phyloP scores from a whole-genome alignment of 2,888 invertebrate genomes.

The Geotrupes spiniger region DNA sequence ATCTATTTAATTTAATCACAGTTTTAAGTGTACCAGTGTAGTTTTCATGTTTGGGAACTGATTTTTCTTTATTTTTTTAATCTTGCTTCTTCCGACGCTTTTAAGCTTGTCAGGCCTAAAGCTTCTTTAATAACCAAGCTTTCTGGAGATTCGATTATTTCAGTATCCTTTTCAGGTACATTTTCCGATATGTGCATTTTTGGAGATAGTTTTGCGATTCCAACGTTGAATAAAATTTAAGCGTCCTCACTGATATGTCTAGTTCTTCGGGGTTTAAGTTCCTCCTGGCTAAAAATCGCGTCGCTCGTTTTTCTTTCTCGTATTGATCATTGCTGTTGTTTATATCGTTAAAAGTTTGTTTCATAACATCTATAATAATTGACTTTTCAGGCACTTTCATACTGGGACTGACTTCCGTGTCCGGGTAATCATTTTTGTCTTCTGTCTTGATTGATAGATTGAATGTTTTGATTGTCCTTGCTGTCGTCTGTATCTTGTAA shows the following conservation, averaged over 20 bases:
- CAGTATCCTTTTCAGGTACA: slow-evolving; percentile 1
- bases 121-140: slow-evolving; percentile 60
- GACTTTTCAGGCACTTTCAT: slow-evolving; percentile 57
- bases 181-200: too few species aligned
- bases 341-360: slow-evolving; percentile 54
- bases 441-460: slow-evolving; percentile 18
- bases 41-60: slow-evolving; percentile 44
- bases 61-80: slow-evolving; percentile 51
- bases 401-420: slow-evolving; percentile 33
- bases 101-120: slow-evolving; percentile 70
- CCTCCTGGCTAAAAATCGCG: slow-evolving; percentile 30
- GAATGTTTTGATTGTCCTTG: slow-evolving; percentile 26
- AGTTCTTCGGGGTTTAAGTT: slow-evolving; percentile 16
- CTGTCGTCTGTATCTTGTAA: slow-evolving; percentile 13
- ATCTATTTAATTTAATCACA: slow-evolving; percentile 73
- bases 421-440: slow-evolving; percentile 18
- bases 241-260: slow-evolving; percentile 7
- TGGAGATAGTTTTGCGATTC: too few species aligned
- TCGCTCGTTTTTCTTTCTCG: too few species aligned
- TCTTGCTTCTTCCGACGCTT: slow-evolving; percentile 69
- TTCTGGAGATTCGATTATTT: slow-evolving; percentile 26
- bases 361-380: slow-evolving; percentile 58
- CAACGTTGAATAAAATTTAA: slow-evolving; percentile 7
- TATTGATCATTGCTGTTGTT: slow-evolving; percentile 28
- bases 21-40: slow-evolving; percentile 82